Base-by-base conservation (phyloP, 2,113 vertebrate genomes). In the Chaetodon auriga region DNA sequence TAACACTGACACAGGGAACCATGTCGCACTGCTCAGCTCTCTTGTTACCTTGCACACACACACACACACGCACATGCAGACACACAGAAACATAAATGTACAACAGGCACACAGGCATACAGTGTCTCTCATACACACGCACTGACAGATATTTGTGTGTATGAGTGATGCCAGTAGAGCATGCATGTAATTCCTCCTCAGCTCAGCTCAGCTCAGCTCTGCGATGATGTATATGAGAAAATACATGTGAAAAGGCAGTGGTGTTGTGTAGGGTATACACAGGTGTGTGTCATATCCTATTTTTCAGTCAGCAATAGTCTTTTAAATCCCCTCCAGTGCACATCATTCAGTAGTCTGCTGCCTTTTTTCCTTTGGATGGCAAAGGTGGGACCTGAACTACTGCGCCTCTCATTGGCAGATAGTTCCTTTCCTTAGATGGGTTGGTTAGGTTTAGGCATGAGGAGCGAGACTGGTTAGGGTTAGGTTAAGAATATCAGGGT, bases 1-100 rank as follows among this genome's bases (percentile, higher is more conserved):
- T 87, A 89, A 75, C 65, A 69, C 41, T 80, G 78, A 85, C 88
- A 88, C 69, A 36, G 66, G 75, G 76, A 86, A 79, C n/a, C 80
- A 10, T 88, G 80, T 87, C 53, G 13, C 64, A 58, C 63, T 57
- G 51, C 66, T 83, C 71, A 46, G 83, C 49, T 83, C 78, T 74
- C 66, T 49, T 69, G 68, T 85, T 74, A 80, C 30, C 71, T 53
- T 36, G 10, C 13, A 4, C 35, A 23, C 46, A 41, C 57, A 16
- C 41, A 38, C 51, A 19, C 64, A 75, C 16, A 14, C n/a, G n/a
- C 65, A 60, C 58, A 19, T 36, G 10, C 13, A 4, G 23, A 23
- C 46, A 41, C 57, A 16, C 41, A 30, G 51, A 19, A 25, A 19
- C 10, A 13, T 60, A 60, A 41, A 58, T 38, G 41, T 60, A 62